Base-by-base conservation (phyloP, 2,888 invertebrate species). In the Melieria picta region DNA sequence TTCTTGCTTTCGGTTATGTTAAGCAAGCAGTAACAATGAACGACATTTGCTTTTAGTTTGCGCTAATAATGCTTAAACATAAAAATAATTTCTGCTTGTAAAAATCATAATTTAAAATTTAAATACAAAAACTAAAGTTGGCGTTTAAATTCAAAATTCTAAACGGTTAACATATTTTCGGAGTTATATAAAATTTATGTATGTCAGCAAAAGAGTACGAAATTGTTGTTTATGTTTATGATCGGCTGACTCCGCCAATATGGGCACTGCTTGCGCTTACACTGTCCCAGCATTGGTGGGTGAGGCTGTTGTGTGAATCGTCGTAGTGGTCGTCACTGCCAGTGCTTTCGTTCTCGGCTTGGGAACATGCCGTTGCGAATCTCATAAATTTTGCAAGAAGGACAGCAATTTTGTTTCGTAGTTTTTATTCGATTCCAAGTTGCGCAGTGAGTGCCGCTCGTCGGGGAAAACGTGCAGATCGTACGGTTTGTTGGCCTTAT, bases 401-500 rank as follows among this genome's bases (percentile, higher is more conserved):
- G 95, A 95, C 72, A 99, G 89, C 73, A 99, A 88, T 65, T 95
- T 95, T 7, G 98, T 97, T 88, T 99, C 98, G 86, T 98, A 98
- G 87, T 99, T 98, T 87, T 97, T 97, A 80, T 95, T 97, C 48
- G 97, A 95, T 87, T 97, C 96, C 83, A 96, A 90, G 81, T 95
- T 95, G 72, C 99, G 90, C 42, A 99, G 90, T 13, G 98, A 98
- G 86, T 99, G 99, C 76, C 99, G 90, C 86, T 99, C 99, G 76
- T 94, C 94, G 0, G 99, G 99, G 85, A 98, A 99, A 30, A 99
- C 91, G 91, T 98, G 94, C 74, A 97, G 87, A 80, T 96, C 92
- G 85, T 99, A 98, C 1, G 99, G 99, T 87, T 99, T 99, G 75
- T 98, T 97, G n/a, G 94, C 93, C 78, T 94, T 92, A 70, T 98